Evolutionary conservation across 2,888 invertebrate genomes (phyloP), one percentile per base, ranked within the genome.

Genomic region (Tetragnatha montana): DNA sequence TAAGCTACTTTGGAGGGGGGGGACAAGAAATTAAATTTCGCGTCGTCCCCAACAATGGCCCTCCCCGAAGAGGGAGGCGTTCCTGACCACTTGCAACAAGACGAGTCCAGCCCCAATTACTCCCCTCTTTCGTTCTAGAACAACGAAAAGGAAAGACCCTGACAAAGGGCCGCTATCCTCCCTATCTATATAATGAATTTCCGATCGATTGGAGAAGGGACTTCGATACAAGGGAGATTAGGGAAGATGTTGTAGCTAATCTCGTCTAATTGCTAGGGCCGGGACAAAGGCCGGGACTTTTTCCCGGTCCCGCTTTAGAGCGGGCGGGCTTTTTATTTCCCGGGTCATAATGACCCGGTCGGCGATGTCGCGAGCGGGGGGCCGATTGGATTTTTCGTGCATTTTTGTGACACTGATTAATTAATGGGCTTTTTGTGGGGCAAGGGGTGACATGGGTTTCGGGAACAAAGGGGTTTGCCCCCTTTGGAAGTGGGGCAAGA

Each of bases 131-230:
- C 60, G 51, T 78, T 22, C 82, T 82, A 74, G 73, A 82, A 82
- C 74, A 82, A 82, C 74, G 71, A 82, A 82, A 74, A 82, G 60
- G 74, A 73, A 74, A 51, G 21, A 22, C 73, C 60, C 73, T 51
- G 51, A 82, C 35, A 22, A 68, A 71, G 74, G 35, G 50, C 47
- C 47, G 70, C 71, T 17, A 70, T 81, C 49, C 71, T 60, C 17
- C n/a, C 51, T 74, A 73, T 82, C 82, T 21, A 82, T 82, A 35
- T 82, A 82, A 82, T 82, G 82, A 82, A 82, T 73, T 82, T 82
- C 74, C 82, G 74, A 82, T 82, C 82, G 82, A 82, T 82, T 73
- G 60, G 74, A 21, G 74, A n/a, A 74, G 51, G 82, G 60, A 82
- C 60, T 82, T 82, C 74, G 82, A 82, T 82, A 82, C 60, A 82